Conservation (phyloP, 2,888 invertebrate genomes). For the Drosophila meridionalis region DNA sequence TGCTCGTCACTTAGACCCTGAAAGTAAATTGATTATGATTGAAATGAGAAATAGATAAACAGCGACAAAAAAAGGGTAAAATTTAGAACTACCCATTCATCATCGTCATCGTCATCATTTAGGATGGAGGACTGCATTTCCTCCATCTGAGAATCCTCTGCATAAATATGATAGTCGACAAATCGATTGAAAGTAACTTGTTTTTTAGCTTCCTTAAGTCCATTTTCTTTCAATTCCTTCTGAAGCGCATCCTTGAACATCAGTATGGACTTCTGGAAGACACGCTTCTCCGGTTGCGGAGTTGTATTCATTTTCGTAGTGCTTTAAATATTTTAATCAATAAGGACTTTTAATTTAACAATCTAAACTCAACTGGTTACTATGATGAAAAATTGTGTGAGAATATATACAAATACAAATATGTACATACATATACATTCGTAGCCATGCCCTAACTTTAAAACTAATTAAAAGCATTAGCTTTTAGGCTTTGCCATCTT, state of each 20-base stretch:
- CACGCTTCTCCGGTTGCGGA: not conserved
- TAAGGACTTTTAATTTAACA: not conserved
- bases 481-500: constrained; percentile 32
- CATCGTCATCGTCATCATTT: not conserved
- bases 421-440: not conserved
- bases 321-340: not conserved
- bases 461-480: constrained; percentile 5
- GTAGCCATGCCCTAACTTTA: not conserved
- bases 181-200: constrained; percentile 47
- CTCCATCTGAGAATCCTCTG: constrained; percentile 19
- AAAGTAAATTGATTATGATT: constrained; percentile 1
- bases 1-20: constrained; percentile 2
- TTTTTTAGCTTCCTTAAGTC: constrained; percentile 21
- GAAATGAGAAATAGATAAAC: not conserved
- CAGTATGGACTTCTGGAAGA: constrained; percentile 17
- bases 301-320: constrained; percentile 10
- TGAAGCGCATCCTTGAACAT: not conserved
- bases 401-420: not conserved
- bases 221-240: too few species aligned
- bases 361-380: not conserved
- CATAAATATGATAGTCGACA: constrained; percentile 40
- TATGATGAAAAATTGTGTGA: not conserved
- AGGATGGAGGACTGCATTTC: not conserved
- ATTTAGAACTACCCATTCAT: constrained; percentile 26
- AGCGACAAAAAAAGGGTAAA: not conserved